Percentiles rank a stretch among this genome's conserved stretches.
phyloP scores from a whole-genome alignment of 37 sponge, comb jelly and placozoan species.

The Aplysina aerophoba region DNA sequence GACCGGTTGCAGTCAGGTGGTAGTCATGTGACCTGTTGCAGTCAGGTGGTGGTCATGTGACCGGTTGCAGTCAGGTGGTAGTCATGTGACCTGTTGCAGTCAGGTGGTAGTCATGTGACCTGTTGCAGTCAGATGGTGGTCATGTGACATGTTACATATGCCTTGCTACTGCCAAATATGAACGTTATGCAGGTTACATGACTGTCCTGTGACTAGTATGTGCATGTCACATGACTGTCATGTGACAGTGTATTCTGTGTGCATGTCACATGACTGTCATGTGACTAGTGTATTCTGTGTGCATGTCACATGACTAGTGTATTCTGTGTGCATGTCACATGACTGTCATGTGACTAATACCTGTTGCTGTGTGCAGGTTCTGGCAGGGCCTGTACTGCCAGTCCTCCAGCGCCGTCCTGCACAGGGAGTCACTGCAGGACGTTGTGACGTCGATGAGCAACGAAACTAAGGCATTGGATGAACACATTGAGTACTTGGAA shows the following conservation, averaged over 20 bases:
- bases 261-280: too few relatives aligned
- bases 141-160: too few relatives aligned
- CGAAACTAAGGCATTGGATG: conserved; percentile 48
- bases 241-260: not conserved
- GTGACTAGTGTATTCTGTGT: not conserved
- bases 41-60: too few relatives aligned
- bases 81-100: not conserved
- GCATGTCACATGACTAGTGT: not conserved
- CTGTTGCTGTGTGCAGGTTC: conserved; percentile 32
- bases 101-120: not conserved
- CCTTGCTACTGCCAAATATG: too few relatives aligned
- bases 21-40: not conserved
- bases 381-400: conserved; percentile 66
- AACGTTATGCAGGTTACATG: not conserved
- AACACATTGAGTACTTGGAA: conserved; percentile 60
- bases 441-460: conserved; percentile 36
- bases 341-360: too few relatives aligned
- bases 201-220: not conserved
- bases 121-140: too few relatives aligned
- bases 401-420: conserved; percentile 9
- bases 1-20: not conserved
- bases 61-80: not conserved
- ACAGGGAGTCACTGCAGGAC: conserved; percentile 47
- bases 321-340: too few relatives aligned
- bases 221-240: too few relatives aligned